Conservation (phyloP, 2,888 invertebrate genomes). For the Molorchus minor region DNA sequence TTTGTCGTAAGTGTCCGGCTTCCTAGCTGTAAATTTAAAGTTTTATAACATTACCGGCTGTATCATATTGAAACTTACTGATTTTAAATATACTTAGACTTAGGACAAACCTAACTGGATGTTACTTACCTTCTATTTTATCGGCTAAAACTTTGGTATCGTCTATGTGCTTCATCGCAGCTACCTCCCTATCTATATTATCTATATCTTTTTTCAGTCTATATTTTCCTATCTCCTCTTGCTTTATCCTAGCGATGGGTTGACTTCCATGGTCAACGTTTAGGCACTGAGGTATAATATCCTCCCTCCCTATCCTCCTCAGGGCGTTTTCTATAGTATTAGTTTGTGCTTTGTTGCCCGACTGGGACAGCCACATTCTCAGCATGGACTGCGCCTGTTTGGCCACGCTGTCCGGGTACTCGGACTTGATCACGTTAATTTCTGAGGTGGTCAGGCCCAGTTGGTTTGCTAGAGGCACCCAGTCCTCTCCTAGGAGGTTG, state of each 20-base stretch:
- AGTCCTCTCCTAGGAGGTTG: slow-evolving; percentile 76
- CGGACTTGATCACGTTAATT: slow-evolving; percentile 76
- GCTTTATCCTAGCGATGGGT: slow-evolving; percentile 50
- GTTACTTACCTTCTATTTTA: slow-evolving; percentile 32
- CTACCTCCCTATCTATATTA: slow-evolving; percentile 66
- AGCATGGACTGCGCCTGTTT: slow-evolving; percentile 80
- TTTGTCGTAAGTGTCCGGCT: slow-evolving; percentile 65
- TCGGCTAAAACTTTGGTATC: slow-evolving; percentile 25
- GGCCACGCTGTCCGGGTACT: slow-evolving; percentile 76
- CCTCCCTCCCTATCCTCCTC: slow-evolving; percentile 86
- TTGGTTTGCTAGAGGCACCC: slow-evolving; percentile 75
- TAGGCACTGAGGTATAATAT: slow-evolving; percentile 88
- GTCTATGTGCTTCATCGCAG: slow-evolving; percentile 31
- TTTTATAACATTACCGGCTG: no score
- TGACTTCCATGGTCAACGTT: slow-evolving; percentile 67
- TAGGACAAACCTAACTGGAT: neutral
- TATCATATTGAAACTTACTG: no score
- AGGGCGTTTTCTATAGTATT: slow-evolving; percentile 82
- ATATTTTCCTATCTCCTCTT: slow-evolving; percentile 66
- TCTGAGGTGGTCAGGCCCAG: slow-evolving; percentile 77
- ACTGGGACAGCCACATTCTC: slow-evolving; percentile 67
- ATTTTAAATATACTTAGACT: neutral
- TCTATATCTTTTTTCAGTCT: slow-evolving; percentile 66
- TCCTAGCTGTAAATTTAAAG: no score
- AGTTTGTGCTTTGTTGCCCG: slow-evolving; percentile 64